phyloP scores from a whole-genome alignment of 2,797 vertebrate genomes.

The Sebastes trivittatus region DNA sequence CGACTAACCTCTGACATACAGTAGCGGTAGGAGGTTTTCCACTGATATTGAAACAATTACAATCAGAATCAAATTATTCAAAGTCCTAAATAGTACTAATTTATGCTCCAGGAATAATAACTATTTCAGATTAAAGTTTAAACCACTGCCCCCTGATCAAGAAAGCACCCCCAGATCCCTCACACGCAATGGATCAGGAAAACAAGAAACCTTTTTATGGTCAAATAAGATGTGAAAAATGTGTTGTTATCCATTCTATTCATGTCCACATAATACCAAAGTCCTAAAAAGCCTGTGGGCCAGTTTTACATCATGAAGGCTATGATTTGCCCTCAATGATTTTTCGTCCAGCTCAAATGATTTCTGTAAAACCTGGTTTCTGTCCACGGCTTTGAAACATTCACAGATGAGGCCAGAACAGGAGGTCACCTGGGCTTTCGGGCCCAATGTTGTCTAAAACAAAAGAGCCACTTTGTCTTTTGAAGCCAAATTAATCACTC shows the following conservation, averaged over 20 bases:
- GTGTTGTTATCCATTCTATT: neutral
- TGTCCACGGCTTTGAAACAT: slow-evolving; percentile 33
- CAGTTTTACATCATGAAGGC: neutral
- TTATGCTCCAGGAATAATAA: neutral
- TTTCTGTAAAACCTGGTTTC: slow-evolving; percentile 15
- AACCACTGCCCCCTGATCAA: slow-evolving; percentile 6
- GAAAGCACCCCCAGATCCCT: neutral
- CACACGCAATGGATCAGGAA: slow-evolving; percentile 5
- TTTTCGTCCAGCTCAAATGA: slow-evolving; percentile 13
- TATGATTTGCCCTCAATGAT: slow-evolving; percentile 2
- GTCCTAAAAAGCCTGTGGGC: slow-evolving; percentile 1
- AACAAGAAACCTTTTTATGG: slow-evolving; percentile 6
- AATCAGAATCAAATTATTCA: slow-evolving; percentile 5
- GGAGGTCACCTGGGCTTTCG: neutral
- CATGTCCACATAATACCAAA: neutral
- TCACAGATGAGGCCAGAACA: slow-evolving; percentile 25
- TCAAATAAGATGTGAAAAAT: neutral
- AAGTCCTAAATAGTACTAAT: neutral
- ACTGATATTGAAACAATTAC: slow-evolving; percentile 34
- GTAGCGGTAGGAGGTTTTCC: neutral
- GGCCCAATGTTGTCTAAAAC: neutral
- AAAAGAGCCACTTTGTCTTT: slow-evolving; percentile 36
- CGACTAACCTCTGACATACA: slow-evolving; percentile 19
- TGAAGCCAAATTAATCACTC: slow-evolving; percentile 47
- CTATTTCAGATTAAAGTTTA: slow-evolving; percentile 11